phyloP scores from a whole-genome alignment of 2,797 vertebrate species.

The Stomatorhinus walkeri region DNA sequence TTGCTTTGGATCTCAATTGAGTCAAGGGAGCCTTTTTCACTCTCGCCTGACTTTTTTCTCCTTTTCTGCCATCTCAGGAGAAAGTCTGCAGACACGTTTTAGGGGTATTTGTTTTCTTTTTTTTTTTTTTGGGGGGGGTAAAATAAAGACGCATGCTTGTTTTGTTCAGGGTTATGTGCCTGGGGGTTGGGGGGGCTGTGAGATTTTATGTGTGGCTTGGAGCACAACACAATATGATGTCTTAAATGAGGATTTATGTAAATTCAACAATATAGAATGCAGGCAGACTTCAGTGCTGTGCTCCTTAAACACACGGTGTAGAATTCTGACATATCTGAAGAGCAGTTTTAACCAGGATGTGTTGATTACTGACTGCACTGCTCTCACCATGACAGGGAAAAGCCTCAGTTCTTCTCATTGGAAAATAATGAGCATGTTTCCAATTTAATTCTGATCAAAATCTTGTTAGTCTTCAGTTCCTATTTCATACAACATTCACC shows the following conservation, averaged over 20 bases:
- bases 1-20: conserved; percentile 51
- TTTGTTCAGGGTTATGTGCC: conserved; percentile 37
- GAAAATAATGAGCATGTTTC: not conserved
- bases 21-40: conserved; percentile 39
- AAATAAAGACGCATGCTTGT: conserved; percentile 32
- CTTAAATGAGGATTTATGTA: conserved; percentile 48
- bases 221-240: conserved; percentile 48
- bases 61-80: conserved; percentile 41
- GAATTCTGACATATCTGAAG: not conserved
- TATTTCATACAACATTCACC: not conserved
- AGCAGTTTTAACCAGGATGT: conserved; percentile 12
- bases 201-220: conserved; percentile 38
- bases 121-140: conserved; percentile 10
- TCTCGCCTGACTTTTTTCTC: conserved; percentile 16
- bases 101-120: conserved; percentile 37
- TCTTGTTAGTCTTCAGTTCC: not conserved
- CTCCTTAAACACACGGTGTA: not conserved
- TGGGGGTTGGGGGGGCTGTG: conserved; percentile 28
- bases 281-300: not conserved
- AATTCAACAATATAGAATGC: not conserved
- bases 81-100: conserved; percentile 40
- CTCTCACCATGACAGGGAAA: not conserved
- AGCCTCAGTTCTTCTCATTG: not conserved
- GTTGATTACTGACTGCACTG: not conserved
- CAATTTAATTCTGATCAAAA: conserved; percentile 1